Conservation (phyloP, 2,797 vertebrate species). For the Chaenodraco wilsoni region DNA sequence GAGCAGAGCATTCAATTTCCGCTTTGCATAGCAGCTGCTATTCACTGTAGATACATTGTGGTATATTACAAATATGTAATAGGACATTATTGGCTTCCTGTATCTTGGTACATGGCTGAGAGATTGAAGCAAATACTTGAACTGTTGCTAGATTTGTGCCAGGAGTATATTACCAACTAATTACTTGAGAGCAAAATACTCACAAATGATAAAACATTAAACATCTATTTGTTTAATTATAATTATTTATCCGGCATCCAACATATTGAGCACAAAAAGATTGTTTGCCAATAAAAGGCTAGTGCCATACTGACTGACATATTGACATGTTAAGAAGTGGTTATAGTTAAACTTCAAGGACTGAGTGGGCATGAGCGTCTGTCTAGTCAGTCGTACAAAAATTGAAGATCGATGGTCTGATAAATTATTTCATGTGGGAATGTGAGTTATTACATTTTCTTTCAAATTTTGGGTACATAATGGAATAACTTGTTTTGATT, state of each 20-base stretch:
- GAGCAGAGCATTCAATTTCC: conserved; percentile 72
- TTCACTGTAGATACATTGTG: conserved; percentile 72
- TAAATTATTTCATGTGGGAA: neutral
- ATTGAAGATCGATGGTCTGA: too few species aligned
- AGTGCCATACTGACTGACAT: neutral
- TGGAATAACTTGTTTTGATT: neutral
- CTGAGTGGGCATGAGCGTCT: too few species aligned
- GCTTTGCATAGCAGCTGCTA: conserved; percentile 74
- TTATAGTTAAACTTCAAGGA: neutral
- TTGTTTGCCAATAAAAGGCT: neutral
- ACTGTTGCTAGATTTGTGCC: neutral
- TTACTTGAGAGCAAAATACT: too few species aligned
- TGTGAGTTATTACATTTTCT: neutral
- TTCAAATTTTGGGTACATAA: neutral
- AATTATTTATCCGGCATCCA: neutral
- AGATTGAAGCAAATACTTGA: conserved; percentile 27
- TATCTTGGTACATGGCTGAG: conserved; percentile 40
- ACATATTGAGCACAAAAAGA: neutral
- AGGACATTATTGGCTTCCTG: conserved; percentile 78
- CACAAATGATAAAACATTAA: too few species aligned
- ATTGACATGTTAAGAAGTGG: neutral
- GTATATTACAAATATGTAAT: conserved; percentile 75
- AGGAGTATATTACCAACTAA: neutral
- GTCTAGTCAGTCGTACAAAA: too few species aligned
- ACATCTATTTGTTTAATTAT: too few species aligned